Evolutionary conservation across 2,797 vertebrate species (phyloP).

Genomic region (Microctenopoma steveboyesi): DNA sequence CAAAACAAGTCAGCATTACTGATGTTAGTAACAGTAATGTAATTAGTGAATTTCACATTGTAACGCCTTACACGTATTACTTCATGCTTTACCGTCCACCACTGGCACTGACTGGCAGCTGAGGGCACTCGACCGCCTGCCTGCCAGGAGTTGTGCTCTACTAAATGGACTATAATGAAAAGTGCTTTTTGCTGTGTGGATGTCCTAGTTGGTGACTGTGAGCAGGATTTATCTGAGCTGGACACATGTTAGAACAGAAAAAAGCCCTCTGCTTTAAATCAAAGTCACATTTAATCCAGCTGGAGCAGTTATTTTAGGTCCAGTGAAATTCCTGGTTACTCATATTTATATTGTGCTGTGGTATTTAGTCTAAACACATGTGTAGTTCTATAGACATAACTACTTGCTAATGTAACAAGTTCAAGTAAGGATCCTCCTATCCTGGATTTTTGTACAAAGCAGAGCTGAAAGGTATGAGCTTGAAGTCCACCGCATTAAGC

Average conservation of each 20-base stretch:
- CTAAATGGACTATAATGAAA: constrained; percentile 6
- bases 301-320: background rate
- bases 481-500: too few relatives aligned
- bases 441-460: too few relatives aligned
- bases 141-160: constrained; percentile 11
- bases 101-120: constrained; percentile 20
- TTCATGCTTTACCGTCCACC: background rate
- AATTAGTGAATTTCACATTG: too few relatives aligned
- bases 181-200: constrained; percentile 4
- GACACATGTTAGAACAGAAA: background rate
- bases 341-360: too few relatives aligned
- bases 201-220: background rate
- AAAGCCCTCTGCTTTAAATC: background rate
- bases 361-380: too few relatives aligned
- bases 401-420: too few relatives aligned
- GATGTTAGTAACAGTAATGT: too few relatives aligned
- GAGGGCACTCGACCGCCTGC: constrained; percentile 15
- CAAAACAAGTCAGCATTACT: too few relatives aligned
- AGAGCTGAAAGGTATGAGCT: too few relatives aligned
- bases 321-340: background rate
- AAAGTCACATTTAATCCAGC: background rate
- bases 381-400: too few relatives aligned
- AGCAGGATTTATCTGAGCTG: constrained; percentile 10
- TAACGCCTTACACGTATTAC: too few relatives aligned
- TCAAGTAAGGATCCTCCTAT: too few relatives aligned